phyloP scores from a whole-genome alignment of 2,888 invertebrate genomes.

The Leptopilina drosophilae region DNA sequence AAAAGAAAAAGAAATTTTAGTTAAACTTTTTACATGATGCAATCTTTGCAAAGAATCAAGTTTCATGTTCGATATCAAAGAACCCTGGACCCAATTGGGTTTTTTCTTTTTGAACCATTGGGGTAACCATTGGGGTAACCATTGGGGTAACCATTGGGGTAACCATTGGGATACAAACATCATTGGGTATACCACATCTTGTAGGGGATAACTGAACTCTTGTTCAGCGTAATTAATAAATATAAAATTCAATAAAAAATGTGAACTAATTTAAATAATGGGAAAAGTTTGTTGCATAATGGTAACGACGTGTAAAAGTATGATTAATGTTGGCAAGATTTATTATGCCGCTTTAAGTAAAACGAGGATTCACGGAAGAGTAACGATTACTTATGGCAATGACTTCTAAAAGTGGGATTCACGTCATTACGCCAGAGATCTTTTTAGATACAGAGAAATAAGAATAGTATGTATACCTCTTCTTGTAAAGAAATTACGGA shows the following conservation, averaged over 20 bases:
- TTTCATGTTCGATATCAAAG: no score
- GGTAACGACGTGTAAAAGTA: conserved; percentile 47
- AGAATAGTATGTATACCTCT: conserved; percentile 40
- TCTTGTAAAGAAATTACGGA: conserved; percentile 45
- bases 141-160: no score
- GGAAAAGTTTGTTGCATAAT: conserved; percentile 1
- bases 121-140: no score
- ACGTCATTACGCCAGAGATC: conserved; percentile 67
- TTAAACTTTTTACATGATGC: no score
- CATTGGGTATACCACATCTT: no score
- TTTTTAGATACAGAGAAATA: conserved; percentile 57
- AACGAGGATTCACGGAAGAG: conserved; percentile 67
- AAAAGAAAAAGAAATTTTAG: conserved; percentile 19
- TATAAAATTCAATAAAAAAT: background rate
- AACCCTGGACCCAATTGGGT: no score
- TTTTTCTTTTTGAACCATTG: no score
- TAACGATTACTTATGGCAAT: conserved; percentile 64
- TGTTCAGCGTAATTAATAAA: no score
- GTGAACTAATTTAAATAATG: background rate
- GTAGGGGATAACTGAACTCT: no score
- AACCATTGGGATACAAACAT: no score
- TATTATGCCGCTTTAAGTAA: conserved; percentile 61
- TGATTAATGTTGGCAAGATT: conserved; percentile 65
- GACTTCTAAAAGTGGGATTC: conserved; percentile 60
- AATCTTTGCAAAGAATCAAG: no score